A percentile compares a stretch with the other conserved stretches of the same genome.
These are phyloP conservation scores for Pecten maximus DNA, from an alignment of 2,888 invertebrate genomes.

Conservation along the genomic window DNA sequence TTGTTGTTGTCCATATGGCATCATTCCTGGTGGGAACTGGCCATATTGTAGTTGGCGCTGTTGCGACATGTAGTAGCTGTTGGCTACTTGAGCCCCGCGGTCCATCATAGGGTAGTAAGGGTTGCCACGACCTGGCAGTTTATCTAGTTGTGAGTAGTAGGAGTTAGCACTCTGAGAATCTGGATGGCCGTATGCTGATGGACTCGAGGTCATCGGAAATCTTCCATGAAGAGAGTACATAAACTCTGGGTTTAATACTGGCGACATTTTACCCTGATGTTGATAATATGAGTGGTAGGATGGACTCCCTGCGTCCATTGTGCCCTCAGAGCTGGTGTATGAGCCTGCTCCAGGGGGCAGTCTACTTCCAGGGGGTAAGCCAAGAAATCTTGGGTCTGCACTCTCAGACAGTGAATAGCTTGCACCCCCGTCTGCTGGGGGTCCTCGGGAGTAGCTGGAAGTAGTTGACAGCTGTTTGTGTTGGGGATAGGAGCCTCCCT, in stretches of 20 bases:
- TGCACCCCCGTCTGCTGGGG: not conserved
- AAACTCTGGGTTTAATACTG: constrained; percentile 18
- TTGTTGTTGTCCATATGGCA: constrained; percentile 7
- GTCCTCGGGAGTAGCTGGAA: not conserved
- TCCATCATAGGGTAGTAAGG: constrained; percentile 26
- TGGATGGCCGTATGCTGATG: not conserved
- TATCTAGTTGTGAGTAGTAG: not conserved
- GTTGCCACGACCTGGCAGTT: not conserved
- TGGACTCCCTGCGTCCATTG: not conserved
- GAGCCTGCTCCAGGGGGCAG: not conserved
- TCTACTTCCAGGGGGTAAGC: not conserved
- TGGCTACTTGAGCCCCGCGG: not conserved
- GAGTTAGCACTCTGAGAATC: not conserved
- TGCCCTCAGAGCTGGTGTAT: not conserved
- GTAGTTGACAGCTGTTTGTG: not conserved
- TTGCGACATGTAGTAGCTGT: constrained; percentile 1
- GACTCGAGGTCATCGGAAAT: not conserved
- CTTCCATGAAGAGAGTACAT: constrained; percentile 1
- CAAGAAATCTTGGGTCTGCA: not conserved
- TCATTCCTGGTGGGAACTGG: not conserved
- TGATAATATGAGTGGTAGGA: not conserved
- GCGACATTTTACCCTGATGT: constrained; percentile 4
- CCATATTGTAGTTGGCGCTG: not conserved
- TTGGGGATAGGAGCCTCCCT: not conserved
- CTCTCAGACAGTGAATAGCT: not conserved